Percentiles rank a stretch among this genome's conserved stretches.
Evolutionary conservation across 2,113 vertebrate species (phyloP).

Genomic region (Ceyx cyanopectus): DNA sequence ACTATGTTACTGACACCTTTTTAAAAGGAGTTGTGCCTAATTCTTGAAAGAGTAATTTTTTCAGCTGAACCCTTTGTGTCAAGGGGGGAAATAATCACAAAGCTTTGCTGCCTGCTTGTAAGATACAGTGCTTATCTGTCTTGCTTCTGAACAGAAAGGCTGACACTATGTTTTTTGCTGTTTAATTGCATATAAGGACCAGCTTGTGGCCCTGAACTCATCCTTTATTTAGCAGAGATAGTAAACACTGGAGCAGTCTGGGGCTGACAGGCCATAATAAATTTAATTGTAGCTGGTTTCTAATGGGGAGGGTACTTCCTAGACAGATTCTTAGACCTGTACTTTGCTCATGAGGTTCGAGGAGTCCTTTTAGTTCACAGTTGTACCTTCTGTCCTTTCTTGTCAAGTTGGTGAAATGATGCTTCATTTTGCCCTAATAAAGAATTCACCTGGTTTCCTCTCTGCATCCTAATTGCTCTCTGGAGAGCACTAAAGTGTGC

Average conservation of each 20-base stretch:
- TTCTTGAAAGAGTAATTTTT: background rate
- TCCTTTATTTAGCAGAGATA: background rate
- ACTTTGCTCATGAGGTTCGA: background rate
- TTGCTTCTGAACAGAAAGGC: background rate
- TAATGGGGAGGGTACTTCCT: background rate
- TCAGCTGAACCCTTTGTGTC: background rate
- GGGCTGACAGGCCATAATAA: background rate
- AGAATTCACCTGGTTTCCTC: constrained; percentile 69
- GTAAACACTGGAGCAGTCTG: background rate
- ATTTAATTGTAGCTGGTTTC: background rate
- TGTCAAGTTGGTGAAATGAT: constrained; percentile 43
- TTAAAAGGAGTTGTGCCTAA: background rate
- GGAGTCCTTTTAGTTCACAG: constrained; percentile 7
- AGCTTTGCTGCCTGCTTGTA: background rate
- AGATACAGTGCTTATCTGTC: background rate
- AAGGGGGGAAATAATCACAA: background rate
- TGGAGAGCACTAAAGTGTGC: constrained; percentile 64
- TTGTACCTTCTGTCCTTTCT: constrained; percentile 59
- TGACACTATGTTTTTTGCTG: background rate
- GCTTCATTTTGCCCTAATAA: constrained; percentile 47
- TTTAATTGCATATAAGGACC: background rate
- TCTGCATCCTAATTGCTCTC: constrained; percentile 68
- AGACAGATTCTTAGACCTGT: background rate
- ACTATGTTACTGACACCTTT: background rate
- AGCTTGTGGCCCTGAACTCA: background rate